A percentile compares a stretch with the other conserved stretches of the same genome.
phyloP scores from a whole-genome alignment of 2,113 vertebrate genomes.

The Dolichotis patagonum region DNA sequence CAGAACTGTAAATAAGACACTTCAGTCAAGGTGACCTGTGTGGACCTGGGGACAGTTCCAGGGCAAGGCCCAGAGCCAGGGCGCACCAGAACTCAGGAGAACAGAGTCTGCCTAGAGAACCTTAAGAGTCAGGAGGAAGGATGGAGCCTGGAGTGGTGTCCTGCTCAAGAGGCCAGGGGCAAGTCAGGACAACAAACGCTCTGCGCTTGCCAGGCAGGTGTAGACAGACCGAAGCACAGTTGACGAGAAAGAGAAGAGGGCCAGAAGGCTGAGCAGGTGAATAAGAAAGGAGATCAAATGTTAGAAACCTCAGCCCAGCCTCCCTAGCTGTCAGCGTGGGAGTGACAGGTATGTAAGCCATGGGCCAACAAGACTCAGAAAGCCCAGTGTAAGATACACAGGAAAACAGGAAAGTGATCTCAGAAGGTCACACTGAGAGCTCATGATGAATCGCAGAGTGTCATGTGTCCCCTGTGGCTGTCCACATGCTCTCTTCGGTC shows the following conservation, averaged over 20 bases:
- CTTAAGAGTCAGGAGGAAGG: neutral
- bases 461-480: neutral
- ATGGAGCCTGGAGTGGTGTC: neutral
- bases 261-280: no score
- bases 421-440: neutral
- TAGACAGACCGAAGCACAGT: neutral
- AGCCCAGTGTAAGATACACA: fast-evolving
- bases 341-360: fast-evolving
- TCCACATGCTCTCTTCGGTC: neutral
- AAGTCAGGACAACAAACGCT: neutral
- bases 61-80: neutral
- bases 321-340: fast-evolving
- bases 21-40: neutral
- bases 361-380: fast-evolving
- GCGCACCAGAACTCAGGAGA: no score
- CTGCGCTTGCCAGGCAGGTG: neutral
- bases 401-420: neutral
- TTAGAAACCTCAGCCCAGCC: neutral
- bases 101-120: fast-evolving
- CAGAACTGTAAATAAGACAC: neutral
- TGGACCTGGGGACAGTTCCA: neutral
- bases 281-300: neutral
- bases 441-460: neutral
- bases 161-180: neutral
- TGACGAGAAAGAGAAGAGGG: neutral